Percentiles rank a stretch among this genome's conserved stretches.
Evolutionary conservation across 2,888 invertebrate genomes (phyloP).

Genomic region (Ennomos quercinarius): DNA sequence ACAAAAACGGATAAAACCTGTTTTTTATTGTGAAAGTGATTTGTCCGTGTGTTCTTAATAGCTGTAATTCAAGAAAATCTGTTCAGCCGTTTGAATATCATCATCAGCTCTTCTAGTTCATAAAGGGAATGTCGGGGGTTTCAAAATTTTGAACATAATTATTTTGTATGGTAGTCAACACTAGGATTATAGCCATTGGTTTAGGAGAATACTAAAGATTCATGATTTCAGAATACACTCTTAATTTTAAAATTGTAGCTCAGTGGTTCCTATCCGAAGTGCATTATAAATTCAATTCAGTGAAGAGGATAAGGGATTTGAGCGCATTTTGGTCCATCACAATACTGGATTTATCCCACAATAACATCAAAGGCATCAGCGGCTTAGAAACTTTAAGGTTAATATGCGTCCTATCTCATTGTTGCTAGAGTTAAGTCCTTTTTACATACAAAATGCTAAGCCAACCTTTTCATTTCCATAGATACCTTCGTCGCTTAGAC

Average conservation of each 20-base stretch:
- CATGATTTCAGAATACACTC: neutral
- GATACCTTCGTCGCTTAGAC: constrained; percentile 85
- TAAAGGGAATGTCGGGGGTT: too few relatives aligned
- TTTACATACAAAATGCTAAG: constrained; percentile 17
- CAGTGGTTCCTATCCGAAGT: constrained; percentile 87
- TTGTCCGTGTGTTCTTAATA: too few relatives aligned
- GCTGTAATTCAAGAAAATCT: too few relatives aligned
- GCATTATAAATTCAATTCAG: constrained; percentile 85
- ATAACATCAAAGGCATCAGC: constrained; percentile 83
- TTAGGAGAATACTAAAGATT: too few relatives aligned
- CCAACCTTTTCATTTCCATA: constrained; percentile 51
- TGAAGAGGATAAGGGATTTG: constrained; percentile 82
- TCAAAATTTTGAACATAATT: too few relatives aligned
- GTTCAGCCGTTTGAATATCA: too few relatives aligned
- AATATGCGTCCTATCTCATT: constrained; percentile 4
- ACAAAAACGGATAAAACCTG: too few relatives aligned
- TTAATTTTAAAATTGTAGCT: constrained; percentile 57
- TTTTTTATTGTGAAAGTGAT: too few relatives aligned
- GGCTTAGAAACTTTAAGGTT: constrained; percentile 84
- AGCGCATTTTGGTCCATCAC: constrained; percentile 87
- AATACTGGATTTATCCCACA: constrained; percentile 86
- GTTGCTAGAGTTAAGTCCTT: constrained; percentile 2
- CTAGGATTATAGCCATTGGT: too few relatives aligned
- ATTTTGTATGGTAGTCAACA: too few relatives aligned
- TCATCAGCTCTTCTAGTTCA: too few relatives aligned